Conservation (phyloP, 2,113 vertebrate species). For the Arothron firmamentum region DNA sequence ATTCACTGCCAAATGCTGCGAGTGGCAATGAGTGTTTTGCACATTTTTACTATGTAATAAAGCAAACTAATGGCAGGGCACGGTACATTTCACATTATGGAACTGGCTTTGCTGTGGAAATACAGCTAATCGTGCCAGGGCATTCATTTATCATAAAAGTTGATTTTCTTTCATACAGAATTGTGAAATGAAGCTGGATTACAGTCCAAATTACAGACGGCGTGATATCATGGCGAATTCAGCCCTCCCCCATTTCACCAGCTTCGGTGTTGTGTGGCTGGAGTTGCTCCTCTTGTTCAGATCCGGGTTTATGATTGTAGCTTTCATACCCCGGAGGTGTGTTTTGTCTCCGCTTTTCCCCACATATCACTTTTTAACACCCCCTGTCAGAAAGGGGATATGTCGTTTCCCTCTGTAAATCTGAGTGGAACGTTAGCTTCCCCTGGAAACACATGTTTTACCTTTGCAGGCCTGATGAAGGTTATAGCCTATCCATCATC, state of each 20-base stretch:
- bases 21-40: slow-evolving; percentile 24
- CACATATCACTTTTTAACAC: slow-evolving; percentile 64
- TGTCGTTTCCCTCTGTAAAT: slow-evolving; percentile 66
- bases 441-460: slow-evolving; percentile 71
- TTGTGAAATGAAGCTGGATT: slow-evolving; percentile 10
- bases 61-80: slow-evolving; percentile 1
- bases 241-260: slow-evolving; percentile 36
- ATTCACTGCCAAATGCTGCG: slow-evolving; percentile 11
- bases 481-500: slow-evolving; percentile 63
- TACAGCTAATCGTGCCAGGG: slow-evolving; percentile 1
- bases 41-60: slow-evolving; percentile 25
- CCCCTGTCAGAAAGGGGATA: slow-evolving; percentile 65
- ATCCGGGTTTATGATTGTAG: slow-evolving; percentile 51
- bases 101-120: slow-evolving; percentile 14
- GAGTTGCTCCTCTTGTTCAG: slow-evolving; percentile 35
- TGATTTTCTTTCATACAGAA: slow-evolving; percentile 10
- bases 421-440: slow-evolving; percentile 52
- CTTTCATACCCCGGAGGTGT: slow-evolving; percentile 50
- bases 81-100: slow-evolving; percentile 24
- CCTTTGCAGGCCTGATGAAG: slow-evolving; percentile 63
- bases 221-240: slow-evolving; percentile 9
- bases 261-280: slow-evolving; percentile 34
- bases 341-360: slow-evolving; percentile 59
- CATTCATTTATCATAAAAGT: slow-evolving; percentile 16
- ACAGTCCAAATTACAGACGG: slow-evolving; percentile 18